Percentiles rank a stretch among this genome's conserved stretches.
phyloP scores from a whole-genome alignment of 2,113 vertebrate genomes.

The Collichthys lucidus region DNA sequence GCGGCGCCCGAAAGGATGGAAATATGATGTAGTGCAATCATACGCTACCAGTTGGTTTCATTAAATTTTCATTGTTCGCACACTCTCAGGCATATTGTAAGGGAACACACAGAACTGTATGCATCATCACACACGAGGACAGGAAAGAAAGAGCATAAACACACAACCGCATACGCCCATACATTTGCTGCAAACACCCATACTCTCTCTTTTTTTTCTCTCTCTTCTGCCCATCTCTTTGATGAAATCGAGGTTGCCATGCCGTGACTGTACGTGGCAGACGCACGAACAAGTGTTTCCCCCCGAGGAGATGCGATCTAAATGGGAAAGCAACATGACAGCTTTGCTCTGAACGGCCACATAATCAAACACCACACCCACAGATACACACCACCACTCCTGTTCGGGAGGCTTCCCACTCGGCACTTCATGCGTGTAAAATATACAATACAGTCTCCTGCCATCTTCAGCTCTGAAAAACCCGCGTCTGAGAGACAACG shows the following conservation, averaged over 20 bases:
- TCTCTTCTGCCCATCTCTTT: slow-evolving; percentile 44
- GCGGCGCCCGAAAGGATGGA: slow-evolving; percentile 14
- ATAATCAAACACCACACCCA: slow-evolving; percentile 75
- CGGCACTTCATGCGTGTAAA: slow-evolving; percentile 35
- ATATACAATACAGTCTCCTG: slow-evolving; percentile 17
- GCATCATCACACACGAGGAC: slow-evolving; percentile 65
- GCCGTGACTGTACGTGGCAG: slow-evolving; percentile 72
- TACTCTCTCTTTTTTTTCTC: slow-evolving; percentile 29
- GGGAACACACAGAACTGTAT: slow-evolving; percentile 50
- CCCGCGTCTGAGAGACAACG: not conserved
- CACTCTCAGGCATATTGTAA: slow-evolving; percentile 60
- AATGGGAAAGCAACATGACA: slow-evolving; percentile 79
- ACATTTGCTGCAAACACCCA: slow-evolving; percentile 44
- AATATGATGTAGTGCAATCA: slow-evolving; percentile 53
- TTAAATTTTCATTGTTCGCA: slow-evolving; percentile 69
- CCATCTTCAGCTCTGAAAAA: slow-evolving; percentile 9
- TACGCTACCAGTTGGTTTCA: slow-evolving; percentile 59
- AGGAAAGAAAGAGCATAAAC: slow-evolving; percentile 27
- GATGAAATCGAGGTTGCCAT: slow-evolving; percentile 79
- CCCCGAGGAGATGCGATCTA: slow-evolving; percentile 72
- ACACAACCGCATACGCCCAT: slow-evolving; percentile 33
- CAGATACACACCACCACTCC: slow-evolving; percentile 57
- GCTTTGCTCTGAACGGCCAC: slow-evolving; percentile 69
- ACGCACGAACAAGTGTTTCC: slow-evolving; percentile 73
- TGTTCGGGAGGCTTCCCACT: slow-evolving; percentile 36